phyloP scores from a whole-genome alignment of 2,113 vertebrate genomes.

The Setophaga petechia region DNA sequence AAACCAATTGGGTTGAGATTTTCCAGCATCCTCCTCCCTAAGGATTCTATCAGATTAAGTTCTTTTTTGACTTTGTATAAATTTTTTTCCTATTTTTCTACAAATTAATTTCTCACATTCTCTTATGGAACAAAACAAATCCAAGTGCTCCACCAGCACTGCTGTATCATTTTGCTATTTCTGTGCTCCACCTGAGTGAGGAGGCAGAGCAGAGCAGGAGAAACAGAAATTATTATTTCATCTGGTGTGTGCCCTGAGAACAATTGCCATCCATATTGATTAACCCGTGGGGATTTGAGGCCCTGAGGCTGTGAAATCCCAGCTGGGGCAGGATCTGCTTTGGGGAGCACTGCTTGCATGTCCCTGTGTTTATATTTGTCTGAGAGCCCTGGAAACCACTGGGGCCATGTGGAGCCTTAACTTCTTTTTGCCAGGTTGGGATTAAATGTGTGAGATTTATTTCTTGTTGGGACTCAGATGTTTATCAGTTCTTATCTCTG shows the following conservation, averaged over 20 bases:
- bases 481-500: background rate
- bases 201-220: background rate
- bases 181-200: background rate
- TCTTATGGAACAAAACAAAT: background rate
- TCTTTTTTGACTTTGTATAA: background rate
- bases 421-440: background rate
- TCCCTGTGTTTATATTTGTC: conserved; percentile 66
- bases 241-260: conserved; percentile 38
- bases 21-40: background rate
- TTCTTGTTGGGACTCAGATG: background rate
- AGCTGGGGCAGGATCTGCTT: conserved; percentile 3
- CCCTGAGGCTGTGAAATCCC: conserved; percentile 58
- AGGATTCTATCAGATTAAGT: background rate
- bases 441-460: background rate
- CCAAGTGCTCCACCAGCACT: background rate
- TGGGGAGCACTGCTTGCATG: conserved; percentile 33
- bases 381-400: conserved; percentile 45
- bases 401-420: background rate
- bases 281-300: conserved; percentile 68
- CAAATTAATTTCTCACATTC: background rate
- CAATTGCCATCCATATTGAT: conserved; percentile 73
- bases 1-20: background rate
- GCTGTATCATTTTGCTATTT: background rate
- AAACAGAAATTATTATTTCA: background rate
- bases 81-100: background rate